Evolutionary conservation across 35 echinoderm and acorn worm genomes (phyloP), one percentile per base, ranked within the genome.

Genomic region (Nesometra sesokonis): DNA sequence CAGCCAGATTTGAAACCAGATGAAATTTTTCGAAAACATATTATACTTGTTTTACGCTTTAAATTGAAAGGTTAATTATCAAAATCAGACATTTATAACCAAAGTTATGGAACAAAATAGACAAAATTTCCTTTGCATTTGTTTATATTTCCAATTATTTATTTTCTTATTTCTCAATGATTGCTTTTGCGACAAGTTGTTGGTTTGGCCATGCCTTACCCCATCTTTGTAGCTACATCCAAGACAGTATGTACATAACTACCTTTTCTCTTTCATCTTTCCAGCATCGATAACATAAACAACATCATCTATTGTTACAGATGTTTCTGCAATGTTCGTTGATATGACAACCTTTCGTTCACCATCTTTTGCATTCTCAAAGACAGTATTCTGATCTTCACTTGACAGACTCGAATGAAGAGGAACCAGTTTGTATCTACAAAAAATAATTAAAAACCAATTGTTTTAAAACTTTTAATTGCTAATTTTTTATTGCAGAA

Each of bases 231-330:
- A n/a, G n/a, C n/a, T n/a, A n/a, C n/a, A n/a, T n/a, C 39, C 39
- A 67, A 27, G 7, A 17, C 13, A 37, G 79, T 9, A 3, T 32
- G 79, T 7, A 11, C 32, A 31, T 7, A 87, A 77, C 30, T 32
- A 93, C 91, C 91, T 88, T 78, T 93, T 93, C 77, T 93, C 91
- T 76, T 93, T 93, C 91, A 93, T 93, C 34, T 88, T 89, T 11
- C 91, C 91, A 35, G 83, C 91, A 93, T 93, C 91, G 77, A 93
- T 93, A 31, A 93, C 91, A 88, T 57, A 93, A 1, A 93, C 91
- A 46, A 93, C 82, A 38, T 93, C 91, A 81, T 93, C 91, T 31
- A 93, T 93, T 27, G 91, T 93, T 19, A 93, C 88, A 32, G 91
- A 93, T 29, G 91, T 93, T 47, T 93, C 87, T 0, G 91, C 91